Percentiles rank a stretch among this genome's conserved stretches.
Evolutionary conservation across 2,888 invertebrate species (phyloP).

Genomic region (Argynnis bischoffii): DNA sequence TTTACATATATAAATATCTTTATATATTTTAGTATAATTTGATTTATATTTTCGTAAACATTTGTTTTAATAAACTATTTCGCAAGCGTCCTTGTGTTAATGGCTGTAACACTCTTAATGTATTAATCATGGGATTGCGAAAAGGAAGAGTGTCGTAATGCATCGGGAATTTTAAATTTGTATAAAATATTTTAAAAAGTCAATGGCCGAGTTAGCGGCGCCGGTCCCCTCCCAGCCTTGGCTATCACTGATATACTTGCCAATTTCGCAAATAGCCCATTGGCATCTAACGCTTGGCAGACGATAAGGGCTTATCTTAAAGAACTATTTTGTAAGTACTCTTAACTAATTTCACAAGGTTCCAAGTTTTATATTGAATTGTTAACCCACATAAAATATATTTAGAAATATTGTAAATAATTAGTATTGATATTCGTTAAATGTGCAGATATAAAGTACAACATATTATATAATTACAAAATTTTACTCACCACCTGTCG

Average conservation of each 20-base stretch:
- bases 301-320: constrained; percentile 58
- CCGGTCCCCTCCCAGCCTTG: constrained; percentile 68
- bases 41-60: constrained; percentile 16
- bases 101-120: constrained; percentile 24
- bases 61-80: constrained; percentile 28
- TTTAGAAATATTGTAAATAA: too few species aligned
- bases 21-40: constrained; percentile 3
- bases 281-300: constrained; percentile 74
- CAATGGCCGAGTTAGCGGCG: constrained; percentile 64
- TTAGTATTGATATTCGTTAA: not conserved
- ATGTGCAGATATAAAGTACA: not conserved
- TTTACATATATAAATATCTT: not conserved
- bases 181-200: constrained; percentile 55
- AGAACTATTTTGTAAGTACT: constrained; percentile 19
- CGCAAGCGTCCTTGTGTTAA: constrained; percentile 34
- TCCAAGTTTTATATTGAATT: constrained; percentile 8
- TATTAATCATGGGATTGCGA: constrained; percentile 39
- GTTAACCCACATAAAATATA: not conserved
- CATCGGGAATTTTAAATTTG: constrained; percentile 38
- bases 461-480: constrained; percentile 8
- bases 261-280: constrained; percentile 81
- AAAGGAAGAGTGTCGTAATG: constrained; percentile 39
- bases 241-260: constrained; percentile 63
- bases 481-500: constrained; percentile 86
- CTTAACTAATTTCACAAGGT: constrained; percentile 16